Conservation (phyloP, 2,797 vertebrate species). For the Arrhamphus sclerolepis region DNA sequence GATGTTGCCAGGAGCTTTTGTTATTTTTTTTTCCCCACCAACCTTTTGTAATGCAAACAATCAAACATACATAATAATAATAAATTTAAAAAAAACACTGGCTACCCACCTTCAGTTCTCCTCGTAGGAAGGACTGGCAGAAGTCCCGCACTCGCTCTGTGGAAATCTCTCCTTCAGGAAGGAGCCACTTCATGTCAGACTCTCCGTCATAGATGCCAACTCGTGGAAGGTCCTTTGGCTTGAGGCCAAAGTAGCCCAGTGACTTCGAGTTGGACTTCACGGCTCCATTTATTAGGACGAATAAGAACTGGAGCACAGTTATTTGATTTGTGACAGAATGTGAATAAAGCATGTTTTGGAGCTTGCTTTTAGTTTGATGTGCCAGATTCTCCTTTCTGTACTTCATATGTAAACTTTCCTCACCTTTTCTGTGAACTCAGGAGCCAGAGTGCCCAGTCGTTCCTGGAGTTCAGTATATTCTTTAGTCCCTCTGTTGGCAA, state of each 20-base stretch:
- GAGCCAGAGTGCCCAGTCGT: slow-evolving; percentile 77
- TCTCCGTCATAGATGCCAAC: slow-evolving; percentile 84
- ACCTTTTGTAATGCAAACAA: too few relatives aligned
- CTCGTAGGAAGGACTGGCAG: slow-evolving; percentile 82
- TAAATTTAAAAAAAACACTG: too few relatives aligned
- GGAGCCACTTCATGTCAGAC: slow-evolving; percentile 84
- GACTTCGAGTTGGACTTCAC: slow-evolving; percentile 79
- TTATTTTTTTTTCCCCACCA: too few relatives aligned
- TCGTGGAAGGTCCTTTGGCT: slow-evolving; percentile 85
- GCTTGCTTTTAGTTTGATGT: neutral
- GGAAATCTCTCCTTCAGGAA: slow-evolving; percentile 80
- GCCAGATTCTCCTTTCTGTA: neutral
- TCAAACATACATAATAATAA: too few relatives aligned
- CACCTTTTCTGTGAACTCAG: slow-evolving; percentile 80
- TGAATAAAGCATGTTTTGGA: neutral
- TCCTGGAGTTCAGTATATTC: slow-evolving; percentile 73
- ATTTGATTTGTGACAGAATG: slow-evolving; percentile 7
- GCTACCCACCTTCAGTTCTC: slow-evolving; percentile 77
- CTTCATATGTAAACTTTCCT: neutral
- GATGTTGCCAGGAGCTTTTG: too few relatives aligned
- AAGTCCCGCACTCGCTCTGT: slow-evolving; percentile 81
- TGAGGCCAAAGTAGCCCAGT: slow-evolving; percentile 86
- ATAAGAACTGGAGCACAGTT: slow-evolving; percentile 84
- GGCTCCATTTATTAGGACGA: slow-evolving; percentile 87
- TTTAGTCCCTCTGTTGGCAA: slow-evolving; percentile 84